phyloP scores from a whole-genome alignment of 2,888 invertebrate species.

The Eupithecia abbreviata region DNA sequence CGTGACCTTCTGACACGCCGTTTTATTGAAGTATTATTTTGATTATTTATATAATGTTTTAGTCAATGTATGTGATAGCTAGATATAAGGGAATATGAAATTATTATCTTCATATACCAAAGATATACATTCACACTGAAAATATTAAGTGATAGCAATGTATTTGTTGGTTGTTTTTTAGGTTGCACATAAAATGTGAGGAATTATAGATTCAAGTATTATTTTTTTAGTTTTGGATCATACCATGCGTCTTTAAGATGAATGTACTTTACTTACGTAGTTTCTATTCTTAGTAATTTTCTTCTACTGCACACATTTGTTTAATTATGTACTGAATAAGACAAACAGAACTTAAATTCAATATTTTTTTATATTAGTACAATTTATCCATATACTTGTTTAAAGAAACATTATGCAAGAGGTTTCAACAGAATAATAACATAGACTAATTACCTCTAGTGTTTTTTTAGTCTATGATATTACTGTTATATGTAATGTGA shows the following conservation, averaged over 20 bases:
- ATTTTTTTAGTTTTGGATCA: not conserved
- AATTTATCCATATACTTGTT: not conserved
- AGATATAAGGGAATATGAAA: slow-evolving; percentile 1
- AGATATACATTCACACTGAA: slow-evolving; percentile 22
- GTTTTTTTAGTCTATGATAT: too few species aligned
- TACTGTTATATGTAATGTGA: too few species aligned
- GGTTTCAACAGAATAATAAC: not conserved
- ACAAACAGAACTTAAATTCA: not conserved
- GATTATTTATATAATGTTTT: slow-evolving; percentile 3
- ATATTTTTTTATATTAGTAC: not conserved
- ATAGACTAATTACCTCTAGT: too few species aligned
- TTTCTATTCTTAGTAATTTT: not conserved
- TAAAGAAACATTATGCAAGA: not conserved
- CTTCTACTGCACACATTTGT: not conserved
- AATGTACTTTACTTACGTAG: slow-evolving; percentile 4
- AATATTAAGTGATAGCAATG: slow-evolving; percentile 12
- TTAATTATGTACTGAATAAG: not conserved
- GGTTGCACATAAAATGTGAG: slow-evolving; percentile 27
- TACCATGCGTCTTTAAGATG: slow-evolving; percentile 5
- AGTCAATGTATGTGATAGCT: slow-evolving; percentile 11
- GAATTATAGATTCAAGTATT: slow-evolving; percentile 14
- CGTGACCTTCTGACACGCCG: too few species aligned
- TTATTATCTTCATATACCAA: slow-evolving; percentile 34
- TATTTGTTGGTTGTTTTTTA: slow-evolving; percentile 38
- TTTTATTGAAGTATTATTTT: slow-evolving; percentile 2